Base-by-base conservation (phyloP, 2,797 vertebrate genomes). In the Pempheris klunzingeri region DNA sequence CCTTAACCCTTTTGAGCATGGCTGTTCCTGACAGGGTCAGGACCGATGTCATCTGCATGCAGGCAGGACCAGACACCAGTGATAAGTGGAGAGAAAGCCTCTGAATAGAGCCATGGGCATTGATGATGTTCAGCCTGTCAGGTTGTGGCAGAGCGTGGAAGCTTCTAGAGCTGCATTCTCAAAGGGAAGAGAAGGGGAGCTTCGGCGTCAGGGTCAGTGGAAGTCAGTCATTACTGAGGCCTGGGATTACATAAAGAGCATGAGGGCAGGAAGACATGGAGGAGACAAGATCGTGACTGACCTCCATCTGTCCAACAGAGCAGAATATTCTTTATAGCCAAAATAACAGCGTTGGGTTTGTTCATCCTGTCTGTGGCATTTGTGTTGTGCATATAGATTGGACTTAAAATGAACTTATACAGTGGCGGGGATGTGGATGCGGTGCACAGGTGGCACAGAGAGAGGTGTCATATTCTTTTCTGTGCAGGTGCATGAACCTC, bases 341-440 rank as follows among this genome's bases (percentile, higher is more conserved):
- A 66, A 82, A 85, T 73, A 75, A 84, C 72, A 83, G 38, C 15
- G 30, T 62, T 22, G 28, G 20, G 34, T 71, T 69, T 71, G 60
- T 59, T 84, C 67, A 71, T 79, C 78, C 60, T 15, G 65, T 72
- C 65, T 22, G 77, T 86, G 85, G 77, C 74, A 75, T 90, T 87
- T 91, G 80, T 68, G 50, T 75, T 67, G 73, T 89, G 90, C 85
- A 91, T 92, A 61, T 90, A 92, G 81, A 93, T 91, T 87, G 85
- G 72, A 79, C 20, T 82, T 82, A 71, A 85, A 80, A 87, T 89
- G 73, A 81, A 81, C 61, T 67, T 47, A 34, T 71, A 38, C 53
- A 5, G 63, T 44, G 32, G 44, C 20, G 3, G 38, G 10, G 43
- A 71, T 67, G 58, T 30, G 74, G 66, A 32, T 8, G 43, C 0